These are phyloP conservation scores for Kobus ellipsiprymnus DNA, from an alignment of 2,113 vertebrate species.

Conservation along the genomic window DNA sequence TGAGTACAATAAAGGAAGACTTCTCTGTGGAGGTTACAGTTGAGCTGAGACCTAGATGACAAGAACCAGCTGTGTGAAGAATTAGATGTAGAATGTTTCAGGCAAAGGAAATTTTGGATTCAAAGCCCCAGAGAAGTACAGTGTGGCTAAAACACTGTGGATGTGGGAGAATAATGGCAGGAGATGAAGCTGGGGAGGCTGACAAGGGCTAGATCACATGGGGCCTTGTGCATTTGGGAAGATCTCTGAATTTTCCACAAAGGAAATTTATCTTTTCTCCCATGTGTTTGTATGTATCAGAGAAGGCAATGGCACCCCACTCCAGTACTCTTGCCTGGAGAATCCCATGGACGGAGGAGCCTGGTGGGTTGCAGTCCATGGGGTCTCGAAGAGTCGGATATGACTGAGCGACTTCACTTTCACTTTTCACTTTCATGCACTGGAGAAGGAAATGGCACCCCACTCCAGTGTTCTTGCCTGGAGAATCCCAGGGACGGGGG, in stretches of 20 bases:
- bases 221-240: background rate
- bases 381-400: no score
- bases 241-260: background rate
- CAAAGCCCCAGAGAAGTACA: background rate
- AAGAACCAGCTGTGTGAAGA: background rate
- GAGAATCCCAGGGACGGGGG: no score
- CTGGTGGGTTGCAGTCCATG: no score
- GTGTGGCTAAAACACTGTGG: no score
- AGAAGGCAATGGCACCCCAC: no score
- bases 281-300: background rate
- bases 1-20: background rate
- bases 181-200: background rate
- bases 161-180: background rate
- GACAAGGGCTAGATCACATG: accelerated
- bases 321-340: no score
- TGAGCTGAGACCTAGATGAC: background rate
- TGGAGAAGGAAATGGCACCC: no score
- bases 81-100: background rate
- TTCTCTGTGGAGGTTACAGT: background rate
- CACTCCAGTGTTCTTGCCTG: no score
- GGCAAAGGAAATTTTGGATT: background rate
- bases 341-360: no score
- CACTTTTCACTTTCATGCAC: no score
- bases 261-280: background rate
- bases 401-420: no score